A percentile compares a stretch with the other conserved stretches of the same genome.
These are phyloP conservation scores for Gymnosoma rotundatum DNA, from an alignment of 2,888 invertebrate species.

Conservation along the genomic window DNA sequence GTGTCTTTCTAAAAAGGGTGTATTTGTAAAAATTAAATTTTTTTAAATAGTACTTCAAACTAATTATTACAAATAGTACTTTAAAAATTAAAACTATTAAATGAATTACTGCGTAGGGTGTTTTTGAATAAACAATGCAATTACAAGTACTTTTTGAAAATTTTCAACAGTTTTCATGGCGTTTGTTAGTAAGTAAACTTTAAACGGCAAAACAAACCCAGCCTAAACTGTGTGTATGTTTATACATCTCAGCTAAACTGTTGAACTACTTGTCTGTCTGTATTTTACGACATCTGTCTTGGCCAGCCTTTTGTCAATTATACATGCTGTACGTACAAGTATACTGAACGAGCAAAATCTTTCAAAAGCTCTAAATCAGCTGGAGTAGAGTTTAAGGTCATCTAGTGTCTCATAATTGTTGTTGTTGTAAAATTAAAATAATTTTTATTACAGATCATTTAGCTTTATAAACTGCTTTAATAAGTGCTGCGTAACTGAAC, in stretches of 20 bases:
- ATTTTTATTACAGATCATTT: slow-evolving; percentile 53
- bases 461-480: not conserved
- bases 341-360: not conserved
- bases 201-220: slow-evolving; percentile 12
- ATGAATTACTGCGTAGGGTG: not conserved
- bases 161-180: not conserved
- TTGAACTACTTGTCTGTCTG: slow-evolving; percentile 15
- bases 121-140: not conserved
- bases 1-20: not conserved
- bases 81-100: not conserved
- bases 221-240: slow-evolving; percentile 45
- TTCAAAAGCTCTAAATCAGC: slow-evolving; percentile 22
- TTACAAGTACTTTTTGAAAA: not conserved
- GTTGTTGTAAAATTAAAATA: slow-evolving; percentile 66
- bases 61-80: too few relatives aligned
- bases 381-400: slow-evolving; percentile 68
- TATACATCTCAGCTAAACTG: not conserved
- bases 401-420: slow-evolving; percentile 69
- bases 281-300: slow-evolving; percentile 16
- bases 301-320: slow-evolving; percentile 58
- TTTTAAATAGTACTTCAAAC: too few relatives aligned
- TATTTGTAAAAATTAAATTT: too few relatives aligned
- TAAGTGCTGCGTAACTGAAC: slow-evolving; percentile 10
- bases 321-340: slow-evolving; percentile 37
- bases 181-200: slow-evolving; percentile 9